A percentile compares a stretch with the other conserved stretches of the same genome.
These are phyloP conservation scores for Gadopsis marmoratus DNA, from an alignment of 2,797 vertebrate genomes.

Conservation along the genomic window DNA sequence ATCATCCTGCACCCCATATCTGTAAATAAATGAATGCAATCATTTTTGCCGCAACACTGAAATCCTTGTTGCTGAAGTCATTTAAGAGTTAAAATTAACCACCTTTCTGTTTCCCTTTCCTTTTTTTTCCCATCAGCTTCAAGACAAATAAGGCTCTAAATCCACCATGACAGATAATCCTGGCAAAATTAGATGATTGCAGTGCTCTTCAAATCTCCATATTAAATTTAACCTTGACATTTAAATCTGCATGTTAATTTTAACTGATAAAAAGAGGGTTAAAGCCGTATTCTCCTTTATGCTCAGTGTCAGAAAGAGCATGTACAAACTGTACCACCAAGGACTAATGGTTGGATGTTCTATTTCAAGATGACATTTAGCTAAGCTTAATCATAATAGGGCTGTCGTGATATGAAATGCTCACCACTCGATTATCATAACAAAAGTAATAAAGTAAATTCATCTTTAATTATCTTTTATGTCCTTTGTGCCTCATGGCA, in stretches of 20 bases:
- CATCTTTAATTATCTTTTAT: slow-evolving; percentile 10
- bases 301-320: slow-evolving; percentile 24
- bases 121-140: slow-evolving; percentile 30
- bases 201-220: slow-evolving; percentile 42
- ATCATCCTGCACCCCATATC: slow-evolving; percentile 6
- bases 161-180: slow-evolving; percentile 59
- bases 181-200: slow-evolving; percentile 49
- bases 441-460: neutral
- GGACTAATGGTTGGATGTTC: slow-evolving; percentile 15
- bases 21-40: slow-evolving; percentile 50
- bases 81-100: slow-evolving; percentile 59
- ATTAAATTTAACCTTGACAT: slow-evolving; percentile 63
- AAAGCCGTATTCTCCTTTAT: slow-evolving; percentile 24
- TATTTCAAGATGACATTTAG: slow-evolving; percentile 40
- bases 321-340: slow-evolving; percentile 20
- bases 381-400: slow-evolving; percentile 11
- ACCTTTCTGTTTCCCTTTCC: slow-evolving; percentile 4
- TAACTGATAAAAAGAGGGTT: slow-evolving; percentile 30
- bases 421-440: neutral
- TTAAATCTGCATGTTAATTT: slow-evolving; percentile 56
- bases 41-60: slow-evolving; percentile 37
- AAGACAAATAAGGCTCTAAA: slow-evolving; percentile 51
- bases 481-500: neutral
- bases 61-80: slow-evolving; percentile 47
- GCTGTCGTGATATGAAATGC: neutral